Conservation (phyloP, 2,888 invertebrate species). For the Lasius platythorax region DNA sequence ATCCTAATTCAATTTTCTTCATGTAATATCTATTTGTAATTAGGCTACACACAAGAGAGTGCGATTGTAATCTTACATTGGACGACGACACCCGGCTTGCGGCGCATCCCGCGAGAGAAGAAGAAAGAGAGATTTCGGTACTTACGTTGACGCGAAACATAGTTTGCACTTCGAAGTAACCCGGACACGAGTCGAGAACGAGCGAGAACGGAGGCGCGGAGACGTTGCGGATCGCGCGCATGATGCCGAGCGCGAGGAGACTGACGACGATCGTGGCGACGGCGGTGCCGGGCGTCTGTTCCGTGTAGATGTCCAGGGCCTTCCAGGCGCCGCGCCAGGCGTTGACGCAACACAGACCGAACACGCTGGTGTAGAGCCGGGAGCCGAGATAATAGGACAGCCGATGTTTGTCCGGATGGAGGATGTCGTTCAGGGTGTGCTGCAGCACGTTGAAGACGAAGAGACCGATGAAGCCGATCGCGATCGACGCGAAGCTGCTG, state of each 20-base stretch:
- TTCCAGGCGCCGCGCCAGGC: slow-evolving; percentile 96
- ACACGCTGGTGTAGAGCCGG: slow-evolving; percentile 91
- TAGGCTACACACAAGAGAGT: background rate
- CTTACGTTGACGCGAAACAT: slow-evolving; percentile 94
- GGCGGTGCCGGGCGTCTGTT: slow-evolving; percentile 87
- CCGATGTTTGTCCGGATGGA: slow-evolving; percentile 90
- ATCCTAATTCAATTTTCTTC: background rate
- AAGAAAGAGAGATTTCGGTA: slow-evolving; percentile 74
- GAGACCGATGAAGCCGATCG: slow-evolving; percentile 91
- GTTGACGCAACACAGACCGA: slow-evolving; percentile 93
- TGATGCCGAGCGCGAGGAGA: slow-evolving; percentile 89
- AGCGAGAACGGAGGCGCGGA: slow-evolving; percentile 94
- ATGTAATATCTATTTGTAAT: background rate
- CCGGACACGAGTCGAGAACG: slow-evolving; percentile 91
- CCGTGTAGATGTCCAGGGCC: slow-evolving; percentile 91
- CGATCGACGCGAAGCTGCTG: slow-evolving; percentile 90
- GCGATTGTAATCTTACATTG: background rate
- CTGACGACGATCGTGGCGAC: slow-evolving; percentile 90
- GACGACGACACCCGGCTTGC: background rate
- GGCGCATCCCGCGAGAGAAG: background rate
- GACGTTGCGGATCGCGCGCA: slow-evolving; percentile 92
- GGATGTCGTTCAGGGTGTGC: slow-evolving; percentile 86
- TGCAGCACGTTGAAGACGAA: slow-evolving; percentile 91
- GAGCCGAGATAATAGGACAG: slow-evolving; percentile 91
- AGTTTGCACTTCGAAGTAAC: slow-evolving; percentile 94